Evolutionary conservation across 2,113 vertebrate genomes (phyloP).

Genomic region (Pygoscelis adeliae): DNA sequence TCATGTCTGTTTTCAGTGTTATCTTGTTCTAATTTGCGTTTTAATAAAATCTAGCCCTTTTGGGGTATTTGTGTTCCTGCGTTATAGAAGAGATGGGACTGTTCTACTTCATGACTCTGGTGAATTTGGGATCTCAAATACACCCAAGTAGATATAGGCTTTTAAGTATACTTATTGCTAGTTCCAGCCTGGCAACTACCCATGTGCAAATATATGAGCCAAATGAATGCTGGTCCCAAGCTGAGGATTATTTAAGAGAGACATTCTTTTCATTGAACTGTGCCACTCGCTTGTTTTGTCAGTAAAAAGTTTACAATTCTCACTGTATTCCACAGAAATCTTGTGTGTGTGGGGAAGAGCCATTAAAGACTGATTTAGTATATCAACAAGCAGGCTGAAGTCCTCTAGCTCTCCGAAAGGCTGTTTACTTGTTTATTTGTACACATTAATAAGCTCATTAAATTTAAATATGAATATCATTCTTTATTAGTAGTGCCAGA

Average conservation of each 20-base stretch:
- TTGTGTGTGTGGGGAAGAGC: neutral
- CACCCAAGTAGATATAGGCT: fast-evolving
- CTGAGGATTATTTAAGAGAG: neutral
- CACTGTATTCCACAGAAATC: neutral
- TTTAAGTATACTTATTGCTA: neutral
- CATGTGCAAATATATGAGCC: neutral
- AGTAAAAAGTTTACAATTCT: neutral
- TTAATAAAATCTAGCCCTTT: neutral
- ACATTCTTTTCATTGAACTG: neutral
- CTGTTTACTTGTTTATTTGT: neutral
- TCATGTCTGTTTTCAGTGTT: neutral
- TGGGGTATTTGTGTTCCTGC: neutral
- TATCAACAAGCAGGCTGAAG: neutral
- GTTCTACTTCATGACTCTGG: neutral
- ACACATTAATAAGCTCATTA: neutral
- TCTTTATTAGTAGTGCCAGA: neutral
- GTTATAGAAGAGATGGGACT: neutral
- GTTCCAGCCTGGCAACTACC: neutral
- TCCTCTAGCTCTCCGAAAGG: neutral
- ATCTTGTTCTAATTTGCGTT: neutral
- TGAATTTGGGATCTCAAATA: neutral
- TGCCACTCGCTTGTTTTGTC: neutral
- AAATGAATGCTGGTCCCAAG: neutral
- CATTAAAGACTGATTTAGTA: neutral
- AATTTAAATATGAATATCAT: neutral